A percentile compares a stretch with the other conserved stretches of the same genome.
Conservation (phyloP, 2,888 invertebrate genomes). For the Phasia obesa region DNA sequence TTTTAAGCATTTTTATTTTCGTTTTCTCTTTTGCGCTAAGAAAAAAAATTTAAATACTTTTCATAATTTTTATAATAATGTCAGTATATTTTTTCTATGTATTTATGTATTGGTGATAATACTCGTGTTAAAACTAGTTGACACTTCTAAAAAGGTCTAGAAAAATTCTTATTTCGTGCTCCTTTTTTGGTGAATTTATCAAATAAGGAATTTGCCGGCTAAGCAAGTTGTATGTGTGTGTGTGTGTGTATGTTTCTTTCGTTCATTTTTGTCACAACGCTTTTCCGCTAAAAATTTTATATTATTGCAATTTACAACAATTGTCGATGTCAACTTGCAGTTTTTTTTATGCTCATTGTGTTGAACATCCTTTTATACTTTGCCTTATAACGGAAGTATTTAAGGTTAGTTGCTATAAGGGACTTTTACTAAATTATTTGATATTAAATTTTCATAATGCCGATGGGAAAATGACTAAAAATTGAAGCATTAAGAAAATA, state of each 20-base stretch:
- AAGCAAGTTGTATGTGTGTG: conserved; percentile 26
- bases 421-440: conserved; percentile 19
- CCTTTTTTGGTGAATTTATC: background rate
- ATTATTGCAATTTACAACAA: conserved; percentile 56
- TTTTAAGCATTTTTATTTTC: conserved; percentile 6
- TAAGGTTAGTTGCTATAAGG: conserved; percentile 18
- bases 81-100: background rate
- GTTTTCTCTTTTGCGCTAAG: background rate
- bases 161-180: conserved; percentile 8
- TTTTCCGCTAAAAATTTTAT: conserved; percentile 38
- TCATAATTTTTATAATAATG: conserved; percentile 44
- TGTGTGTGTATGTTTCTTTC: background rate
- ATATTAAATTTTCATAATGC: conserved; percentile 11
- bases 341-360: conserved; percentile 17
- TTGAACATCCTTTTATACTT: conserved; percentile 14
- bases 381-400: conserved; percentile 18
- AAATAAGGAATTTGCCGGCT: conserved; percentile 36
- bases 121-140: conserved; percentile 29
- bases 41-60: conserved; percentile 16
- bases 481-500: too few relatives aligned
- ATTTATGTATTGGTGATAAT: background rate
- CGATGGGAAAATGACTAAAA: background rate
- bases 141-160: conserved; percentile 27
- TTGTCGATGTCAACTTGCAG: conserved; percentile 54
- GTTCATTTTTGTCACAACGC: conserved; percentile 27